A percentile compares a stretch with the other conserved stretches of the same genome.
Evolutionary conservation across 2,113 vertebrate genomes (phyloP).

Genomic region (Apistogramma diplotaenia): DNA sequence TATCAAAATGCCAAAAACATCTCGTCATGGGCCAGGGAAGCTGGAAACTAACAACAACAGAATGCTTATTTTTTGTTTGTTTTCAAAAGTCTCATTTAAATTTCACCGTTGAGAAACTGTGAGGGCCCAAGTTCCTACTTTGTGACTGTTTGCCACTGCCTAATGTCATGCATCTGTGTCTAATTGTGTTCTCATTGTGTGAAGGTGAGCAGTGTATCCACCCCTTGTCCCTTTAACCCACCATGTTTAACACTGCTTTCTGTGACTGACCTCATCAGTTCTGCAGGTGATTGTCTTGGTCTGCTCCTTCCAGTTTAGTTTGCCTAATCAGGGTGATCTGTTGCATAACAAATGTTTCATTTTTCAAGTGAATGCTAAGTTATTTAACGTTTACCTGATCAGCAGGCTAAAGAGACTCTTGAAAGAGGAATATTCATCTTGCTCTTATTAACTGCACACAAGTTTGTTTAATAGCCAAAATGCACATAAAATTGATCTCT

Average conservation of each 20-base stretch:
- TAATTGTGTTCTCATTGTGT: neutral
- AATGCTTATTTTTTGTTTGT: neutral
- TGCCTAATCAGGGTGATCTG: neutral
- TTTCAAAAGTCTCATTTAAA: neutral
- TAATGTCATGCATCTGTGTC: neutral
- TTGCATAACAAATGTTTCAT: neutral
- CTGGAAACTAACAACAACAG: neutral
- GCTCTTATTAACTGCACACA: neutral
- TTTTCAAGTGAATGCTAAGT: neutral
- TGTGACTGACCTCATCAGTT: neutral
- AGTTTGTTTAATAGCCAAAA: constrained; percentile 3
- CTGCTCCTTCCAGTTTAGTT: neutral
- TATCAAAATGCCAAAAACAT: constrained; percentile 39
- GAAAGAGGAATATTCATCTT: neutral
- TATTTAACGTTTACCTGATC: neutral
- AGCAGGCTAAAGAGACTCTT: neutral
- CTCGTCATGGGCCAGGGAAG: neutral
- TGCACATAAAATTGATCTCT: neutral
- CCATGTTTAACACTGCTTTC: neutral
- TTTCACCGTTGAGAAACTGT: neutral
- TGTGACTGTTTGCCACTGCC: neutral
- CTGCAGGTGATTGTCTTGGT: neutral
- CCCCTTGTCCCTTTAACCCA: neutral
- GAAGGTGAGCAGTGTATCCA: neutral
- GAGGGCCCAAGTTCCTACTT: neutral